These are phyloP conservation scores for Geotrupes spiniger DNA, from an alignment of 2,888 invertebrate species.

Conservation along the genomic window DNA sequence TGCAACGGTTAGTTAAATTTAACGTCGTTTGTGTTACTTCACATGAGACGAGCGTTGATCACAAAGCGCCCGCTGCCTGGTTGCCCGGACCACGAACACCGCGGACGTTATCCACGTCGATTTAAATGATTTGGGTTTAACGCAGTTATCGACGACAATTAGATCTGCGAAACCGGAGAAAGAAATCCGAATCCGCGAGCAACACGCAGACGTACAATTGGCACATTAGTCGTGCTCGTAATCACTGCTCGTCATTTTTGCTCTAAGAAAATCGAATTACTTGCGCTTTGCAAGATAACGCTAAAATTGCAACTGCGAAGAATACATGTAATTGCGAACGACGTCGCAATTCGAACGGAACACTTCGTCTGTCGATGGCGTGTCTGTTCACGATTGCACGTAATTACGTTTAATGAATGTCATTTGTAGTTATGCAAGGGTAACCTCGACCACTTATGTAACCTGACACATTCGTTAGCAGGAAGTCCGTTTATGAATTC, in stretches of 20 bases:
- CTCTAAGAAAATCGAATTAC: too few species aligned
- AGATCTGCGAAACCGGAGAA: too few species aligned
- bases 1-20: slow-evolving; percentile 14
- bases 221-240: too few species aligned
- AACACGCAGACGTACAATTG: too few species aligned
- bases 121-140: too few species aligned
- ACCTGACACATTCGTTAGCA: slow-evolving; percentile 6
- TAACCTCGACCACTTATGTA: slow-evolving; percentile 8
- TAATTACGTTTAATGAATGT: slow-evolving; percentile 19
- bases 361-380: slow-evolving; percentile 5
- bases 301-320: slow-evolving; percentile 1
- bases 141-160: too few species aligned
- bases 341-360: slow-evolving; percentile 1
- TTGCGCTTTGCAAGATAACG: not conserved
- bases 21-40: slow-evolving; percentile 1
- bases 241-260: too few species aligned
- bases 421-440: slow-evolving; percentile 18
- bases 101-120: too few species aligned
- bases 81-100: too few species aligned
- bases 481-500: slow-evolving; percentile 4
- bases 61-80: too few species aligned
- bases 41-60: too few species aligned
- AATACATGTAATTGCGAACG: not conserved
- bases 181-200: too few species aligned
- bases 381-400: slow-evolving; percentile 15